Conservation (phyloP, 2,797 vertebrate species). For the Falco cherrug region DNA sequence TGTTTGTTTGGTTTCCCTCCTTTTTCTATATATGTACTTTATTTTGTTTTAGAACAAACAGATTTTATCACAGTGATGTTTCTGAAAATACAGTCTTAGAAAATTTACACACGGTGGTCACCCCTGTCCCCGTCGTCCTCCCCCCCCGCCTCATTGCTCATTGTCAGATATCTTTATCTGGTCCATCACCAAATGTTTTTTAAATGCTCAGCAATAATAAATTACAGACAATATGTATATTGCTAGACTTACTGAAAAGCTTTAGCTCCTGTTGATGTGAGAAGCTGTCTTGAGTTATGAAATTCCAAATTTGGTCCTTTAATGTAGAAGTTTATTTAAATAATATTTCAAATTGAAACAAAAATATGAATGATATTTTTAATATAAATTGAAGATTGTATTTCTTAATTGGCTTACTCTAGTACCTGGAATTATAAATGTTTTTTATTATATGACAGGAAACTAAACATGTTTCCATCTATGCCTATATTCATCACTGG, state of each 20-base stretch:
- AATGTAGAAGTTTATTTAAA: background rate
- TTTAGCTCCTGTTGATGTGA: background rate
- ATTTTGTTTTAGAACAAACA: background rate
- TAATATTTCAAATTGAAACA: background rate
- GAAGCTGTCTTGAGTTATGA: background rate
- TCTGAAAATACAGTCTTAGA: background rate
- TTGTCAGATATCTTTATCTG: background rate
- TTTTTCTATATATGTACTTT: background rate
- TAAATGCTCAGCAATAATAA: background rate
- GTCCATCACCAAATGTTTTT: background rate
- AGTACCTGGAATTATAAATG: background rate
- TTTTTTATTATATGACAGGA: background rate
- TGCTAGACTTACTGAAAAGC: background rate
- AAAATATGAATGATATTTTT: background rate
- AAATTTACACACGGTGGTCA: background rate
- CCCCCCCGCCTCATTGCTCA: background rate
- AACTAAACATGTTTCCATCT: background rate
- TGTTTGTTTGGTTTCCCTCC: accelerated
- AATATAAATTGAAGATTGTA: background rate
- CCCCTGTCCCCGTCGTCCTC: too few species aligned
- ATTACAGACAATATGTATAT: background rate
- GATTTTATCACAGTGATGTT: background rate
- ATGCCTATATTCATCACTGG: background rate
- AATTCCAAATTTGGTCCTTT: background rate
- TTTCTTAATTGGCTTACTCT: background rate